phyloP scores from a whole-genome alignment of 2,113 vertebrate genomes.

The Xiphophorus couchianus region DNA sequence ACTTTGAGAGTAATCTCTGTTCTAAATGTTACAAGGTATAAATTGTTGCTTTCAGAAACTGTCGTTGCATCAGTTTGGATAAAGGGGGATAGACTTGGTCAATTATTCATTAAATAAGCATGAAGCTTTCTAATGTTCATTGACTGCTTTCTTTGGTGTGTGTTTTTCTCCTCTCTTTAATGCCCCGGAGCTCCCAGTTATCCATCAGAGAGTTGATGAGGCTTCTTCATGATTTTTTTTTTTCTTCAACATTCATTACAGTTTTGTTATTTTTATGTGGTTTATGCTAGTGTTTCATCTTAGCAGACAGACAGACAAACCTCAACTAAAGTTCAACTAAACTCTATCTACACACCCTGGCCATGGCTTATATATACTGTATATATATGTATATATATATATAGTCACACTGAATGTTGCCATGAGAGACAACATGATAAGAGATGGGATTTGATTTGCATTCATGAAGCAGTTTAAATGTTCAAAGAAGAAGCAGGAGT shows the following conservation, averaged over 20 bases:
- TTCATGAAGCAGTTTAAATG: constrained; percentile 62
- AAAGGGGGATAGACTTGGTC: constrained; percentile 62
- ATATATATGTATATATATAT: constrained; percentile 41
- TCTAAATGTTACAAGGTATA: constrained; percentile 40
- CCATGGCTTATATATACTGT: constrained; percentile 18
- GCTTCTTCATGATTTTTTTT: constrained; percentile 43
- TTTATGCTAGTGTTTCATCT: constrained; percentile 57
- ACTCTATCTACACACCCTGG: constrained; percentile 34
- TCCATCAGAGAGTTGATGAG: constrained; percentile 57
- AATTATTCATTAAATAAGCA: constrained; percentile 75
- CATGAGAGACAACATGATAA: constrained; percentile 70
- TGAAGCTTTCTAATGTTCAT: constrained; percentile 62
- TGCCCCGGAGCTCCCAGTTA: constrained; percentile 60
- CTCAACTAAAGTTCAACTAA: constrained; percentile 56
- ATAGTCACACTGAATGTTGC: constrained; percentile 53
- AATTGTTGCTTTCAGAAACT: constrained; percentile 50
- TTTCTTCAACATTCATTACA: constrained; percentile 38
- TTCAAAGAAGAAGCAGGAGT: constrained; percentile 62
- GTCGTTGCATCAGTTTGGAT: constrained; percentile 49
- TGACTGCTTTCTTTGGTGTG: constrained; percentile 31
- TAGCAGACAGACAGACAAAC: constrained; percentile 56
- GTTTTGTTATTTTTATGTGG: constrained; percentile 56
- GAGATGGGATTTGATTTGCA: constrained; percentile 65
- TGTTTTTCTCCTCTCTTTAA: constrained; percentile 19
- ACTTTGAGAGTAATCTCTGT: neutral